Conservation (phyloP, 2,113 vertebrate genomes). For the Entosphenus tridentatus region DNA sequence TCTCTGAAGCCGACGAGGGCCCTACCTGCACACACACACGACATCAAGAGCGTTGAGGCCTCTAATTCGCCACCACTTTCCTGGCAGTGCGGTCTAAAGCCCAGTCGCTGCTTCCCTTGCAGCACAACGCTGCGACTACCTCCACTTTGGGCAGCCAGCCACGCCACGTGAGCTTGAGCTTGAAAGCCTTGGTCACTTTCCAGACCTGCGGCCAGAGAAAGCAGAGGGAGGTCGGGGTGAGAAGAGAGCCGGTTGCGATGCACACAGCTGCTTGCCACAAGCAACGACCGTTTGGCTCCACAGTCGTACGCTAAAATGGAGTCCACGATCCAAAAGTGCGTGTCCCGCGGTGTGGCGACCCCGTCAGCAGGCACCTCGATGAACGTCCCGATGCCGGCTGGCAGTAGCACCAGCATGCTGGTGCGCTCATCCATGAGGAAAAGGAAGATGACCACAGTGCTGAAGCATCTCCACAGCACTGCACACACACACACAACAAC, state of each 20-base stretch:
- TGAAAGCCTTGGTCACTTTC: conserved; percentile 84
- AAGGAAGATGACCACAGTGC: conserved; percentile 71
- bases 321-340: too few species aligned
- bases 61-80: too few species aligned
- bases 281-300: too few species aligned
- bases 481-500: conserved; percentile 1
- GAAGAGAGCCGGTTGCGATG: too few species aligned
- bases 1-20: conserved; percentile 55
- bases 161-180: conserved; percentile 58
- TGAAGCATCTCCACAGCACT: conserved; percentile 82
- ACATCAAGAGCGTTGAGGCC: too few species aligned
- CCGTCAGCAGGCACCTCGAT: conserved; percentile 36
- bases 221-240: too few species aligned
- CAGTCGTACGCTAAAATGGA: too few species aligned
- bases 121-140: conserved; percentile 19
- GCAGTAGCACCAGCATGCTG: conserved; percentile 60
- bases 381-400: conserved; percentile 52
- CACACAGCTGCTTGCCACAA: too few species aligned
- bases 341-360: too few species aligned
- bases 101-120: too few species aligned
- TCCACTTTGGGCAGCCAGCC: conserved; percentile 38
- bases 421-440: conserved; percentile 72
- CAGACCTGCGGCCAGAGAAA: conserved; percentile 34
- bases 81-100: too few species aligned
- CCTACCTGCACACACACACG: conserved; percentile 43